phyloP scores from a whole-genome alignment of 2,888 invertebrate species.

The Chymomyza fuscimana region DNA sequence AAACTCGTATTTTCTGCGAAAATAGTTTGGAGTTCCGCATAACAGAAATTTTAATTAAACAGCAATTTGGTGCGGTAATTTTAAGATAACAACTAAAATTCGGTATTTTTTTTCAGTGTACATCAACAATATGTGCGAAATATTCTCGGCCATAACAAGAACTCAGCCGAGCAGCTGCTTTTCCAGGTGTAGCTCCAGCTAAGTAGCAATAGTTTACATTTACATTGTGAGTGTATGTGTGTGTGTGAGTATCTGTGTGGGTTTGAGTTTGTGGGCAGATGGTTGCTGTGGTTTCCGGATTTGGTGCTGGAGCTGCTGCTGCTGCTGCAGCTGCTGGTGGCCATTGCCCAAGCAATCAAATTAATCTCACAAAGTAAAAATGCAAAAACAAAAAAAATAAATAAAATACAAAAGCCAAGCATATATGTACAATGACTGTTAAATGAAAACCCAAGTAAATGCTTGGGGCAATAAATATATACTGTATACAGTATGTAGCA shows the following conservation, averaged over 20 bases:
- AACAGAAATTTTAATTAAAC: no score
- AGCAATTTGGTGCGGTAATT: no score
- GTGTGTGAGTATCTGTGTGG: background rate
- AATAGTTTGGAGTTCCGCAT: no score
- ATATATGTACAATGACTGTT: background rate
- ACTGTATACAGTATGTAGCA: background rate
- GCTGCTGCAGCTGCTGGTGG: constrained; percentile 3
- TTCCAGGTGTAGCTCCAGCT: constrained; percentile 14
- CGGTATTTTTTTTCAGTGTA: background rate
- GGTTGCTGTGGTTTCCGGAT: background rate
- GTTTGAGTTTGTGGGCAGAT: background rate
- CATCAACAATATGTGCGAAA: constrained; percentile 2
- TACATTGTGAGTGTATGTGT: background rate
- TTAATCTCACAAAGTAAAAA: background rate
- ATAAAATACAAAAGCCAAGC: background rate
- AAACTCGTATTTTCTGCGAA: no score
- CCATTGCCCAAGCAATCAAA: background rate
- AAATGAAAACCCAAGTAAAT: background rate
- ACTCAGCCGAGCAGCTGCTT: constrained; percentile 12
- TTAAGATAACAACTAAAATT: no score
- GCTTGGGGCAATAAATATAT: background rate
- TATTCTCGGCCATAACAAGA: constrained; percentile 32
- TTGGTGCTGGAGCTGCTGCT: background rate
- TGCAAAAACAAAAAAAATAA: background rate
- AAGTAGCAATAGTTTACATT: background rate